Base-by-base conservation (phyloP, 1,140 invertebrate species). In the Heliconius melpomene region DNA sequence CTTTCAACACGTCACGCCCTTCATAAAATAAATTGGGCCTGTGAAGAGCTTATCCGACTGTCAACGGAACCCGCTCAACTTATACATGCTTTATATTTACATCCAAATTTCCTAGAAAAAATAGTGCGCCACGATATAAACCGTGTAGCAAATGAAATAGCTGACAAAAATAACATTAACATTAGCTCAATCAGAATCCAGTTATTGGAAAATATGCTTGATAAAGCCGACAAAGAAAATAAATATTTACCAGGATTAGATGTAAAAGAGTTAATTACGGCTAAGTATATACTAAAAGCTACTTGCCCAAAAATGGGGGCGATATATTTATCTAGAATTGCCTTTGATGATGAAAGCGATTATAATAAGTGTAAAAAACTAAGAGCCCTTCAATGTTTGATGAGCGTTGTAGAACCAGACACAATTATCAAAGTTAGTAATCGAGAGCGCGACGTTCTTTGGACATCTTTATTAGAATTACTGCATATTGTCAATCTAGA, bases 1-100 rank as follows among this genome's bases (percentile, higher is more conserved):
- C 87, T 95, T 23, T 95, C 95, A 50, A 95, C 95, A 0, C 93
- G 95, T 60, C 95, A 96, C 84, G 90, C 93, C 70, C 85, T 96
- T n/a, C 91, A 95, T 77, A 94, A 95, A 86, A 95, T 95, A 76
- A 93, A 95, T 46, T 93, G 95, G 86, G 93, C 93, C 6, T 95
- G 95, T 79, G 95, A 96, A 80, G 95, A 95, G 86, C 88, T 96
- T 8, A 80, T 96, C 79, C 89, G 91, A 8, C 89, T 95, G 32
- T 92, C 94, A 13, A 92, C 95, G 72, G 95, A 95, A 87, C 95
- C 95, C 52, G 88, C 90, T 36, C 94, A 95, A 83, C 89, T 96
- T 0, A 95, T 96, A 54, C 88, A 94, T 66, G 91, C 91, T 36
- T 84, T 96, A 8, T 96, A 96, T 84, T 88, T 95, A 77, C 95